Evolutionary conservation across 1,140 invertebrate species (phyloP).

Genomic region (Ephestia elutella): DNA sequence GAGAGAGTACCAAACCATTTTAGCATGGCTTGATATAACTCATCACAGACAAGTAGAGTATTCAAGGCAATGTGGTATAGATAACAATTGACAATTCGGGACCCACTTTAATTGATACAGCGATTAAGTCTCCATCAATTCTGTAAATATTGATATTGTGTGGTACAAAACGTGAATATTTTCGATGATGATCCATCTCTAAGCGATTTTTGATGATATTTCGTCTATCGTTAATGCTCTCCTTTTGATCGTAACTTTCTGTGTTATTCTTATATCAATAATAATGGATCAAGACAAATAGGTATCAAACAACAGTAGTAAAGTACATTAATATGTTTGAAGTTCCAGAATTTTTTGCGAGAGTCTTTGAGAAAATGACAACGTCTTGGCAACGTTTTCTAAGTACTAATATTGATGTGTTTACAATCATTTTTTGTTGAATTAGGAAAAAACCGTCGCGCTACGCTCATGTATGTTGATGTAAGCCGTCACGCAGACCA

Average conservation of each 20-base stretch:
- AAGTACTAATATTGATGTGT: constrained; percentile 16
- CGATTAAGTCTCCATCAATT: constrained; percentile 34
- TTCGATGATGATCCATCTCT: constrained; percentile 39
- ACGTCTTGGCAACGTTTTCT: no score
- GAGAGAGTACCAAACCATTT: no score
- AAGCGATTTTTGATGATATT: constrained; percentile 61
- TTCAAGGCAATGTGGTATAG: constrained; percentile 18
- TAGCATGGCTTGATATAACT: not conserved
- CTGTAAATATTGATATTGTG: constrained; percentile 38
- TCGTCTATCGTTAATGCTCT: constrained; percentile 13
- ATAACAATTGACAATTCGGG: constrained; percentile 27
- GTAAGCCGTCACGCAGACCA: constrained; percentile 34
- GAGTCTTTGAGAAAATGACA: no score
- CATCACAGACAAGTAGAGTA: not conserved
- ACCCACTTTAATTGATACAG: constrained; percentile 24
- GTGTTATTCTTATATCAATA: not conserved
- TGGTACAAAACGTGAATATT: constrained; percentile 20
- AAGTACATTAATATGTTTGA: no score
- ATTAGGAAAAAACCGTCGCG: constrained; percentile 32
- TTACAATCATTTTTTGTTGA: constrained; percentile 40
- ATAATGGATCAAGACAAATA: no score
- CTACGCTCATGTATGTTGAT: constrained; percentile 24
- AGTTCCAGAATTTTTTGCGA: no score
- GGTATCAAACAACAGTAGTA: no score
- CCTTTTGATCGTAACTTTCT: not conserved